Conservation (phyloP, 2,113 vertebrate genomes). For the Cololabis saira region DNA sequence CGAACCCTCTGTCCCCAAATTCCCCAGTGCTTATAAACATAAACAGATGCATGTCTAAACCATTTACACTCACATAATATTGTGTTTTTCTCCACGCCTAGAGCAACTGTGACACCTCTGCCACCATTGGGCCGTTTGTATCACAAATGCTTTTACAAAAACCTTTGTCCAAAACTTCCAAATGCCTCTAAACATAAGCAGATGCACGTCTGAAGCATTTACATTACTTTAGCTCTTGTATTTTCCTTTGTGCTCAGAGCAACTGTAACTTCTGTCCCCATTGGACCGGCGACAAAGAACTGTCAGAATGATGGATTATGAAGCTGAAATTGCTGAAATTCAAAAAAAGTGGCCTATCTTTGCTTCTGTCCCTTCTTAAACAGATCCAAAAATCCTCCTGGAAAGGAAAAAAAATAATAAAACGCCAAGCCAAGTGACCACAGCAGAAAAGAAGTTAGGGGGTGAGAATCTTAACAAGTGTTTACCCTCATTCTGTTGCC, state of each 20-base stretch:
- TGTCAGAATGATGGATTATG: constrained; percentile 73
- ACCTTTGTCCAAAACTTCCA: constrained; percentile 14
- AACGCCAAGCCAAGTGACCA: constrained; percentile 31
- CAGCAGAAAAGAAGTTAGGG: constrained; percentile 61
- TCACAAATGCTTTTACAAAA: constrained; percentile 2
- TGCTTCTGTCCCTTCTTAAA: constrained; percentile 66
- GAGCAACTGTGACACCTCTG: constrained; percentile 32
- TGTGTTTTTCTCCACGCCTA: constrained; percentile 35
- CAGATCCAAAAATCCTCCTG: constrained; percentile 45
- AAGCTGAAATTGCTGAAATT: constrained; percentile 65
- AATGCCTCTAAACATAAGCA: constrained; percentile 44
- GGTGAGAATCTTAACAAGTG: constrained; percentile 83
- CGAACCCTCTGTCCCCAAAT: constrained; percentile 17
- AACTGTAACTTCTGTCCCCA: constrained; percentile 50
- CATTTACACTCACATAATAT: constrained; percentile 45
- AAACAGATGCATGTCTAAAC: constrained; percentile 50
- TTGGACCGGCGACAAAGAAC: constrained; percentile 65
- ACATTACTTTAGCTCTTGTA: constrained; percentile 46
- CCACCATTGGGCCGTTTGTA: neutral
- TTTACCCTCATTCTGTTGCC: constrained; percentile 80
- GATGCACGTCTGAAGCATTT: constrained; percentile 49
- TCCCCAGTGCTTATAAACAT: constrained; percentile 33
- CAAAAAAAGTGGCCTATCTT: constrained; percentile 62
- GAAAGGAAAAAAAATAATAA: constrained; percentile 42
- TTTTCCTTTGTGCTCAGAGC: constrained; percentile 30